phyloP scores from a whole-genome alignment of 2,113 vertebrate species.

The Carassius gibelio region DNA sequence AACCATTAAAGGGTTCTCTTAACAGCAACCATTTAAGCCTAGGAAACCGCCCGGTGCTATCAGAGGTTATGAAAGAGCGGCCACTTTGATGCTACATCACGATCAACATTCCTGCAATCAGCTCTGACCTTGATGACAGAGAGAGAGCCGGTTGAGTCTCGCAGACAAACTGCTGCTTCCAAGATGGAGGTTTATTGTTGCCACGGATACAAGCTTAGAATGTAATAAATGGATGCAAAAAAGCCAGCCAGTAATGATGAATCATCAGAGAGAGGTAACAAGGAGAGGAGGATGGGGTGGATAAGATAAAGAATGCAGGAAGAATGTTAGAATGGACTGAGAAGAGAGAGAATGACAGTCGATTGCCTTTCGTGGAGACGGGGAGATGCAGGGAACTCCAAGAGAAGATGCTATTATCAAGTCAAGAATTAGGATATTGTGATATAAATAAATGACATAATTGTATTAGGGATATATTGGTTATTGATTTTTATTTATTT shows the following conservation, averaged over 20 bases:
- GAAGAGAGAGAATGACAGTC: neutral
- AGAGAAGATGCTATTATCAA: neutral
- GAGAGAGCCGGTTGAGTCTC: neutral
- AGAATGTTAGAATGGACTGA: constrained; percentile 27
- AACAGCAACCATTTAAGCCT: constrained; percentile 10
- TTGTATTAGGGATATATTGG: neutral
- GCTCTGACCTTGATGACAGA: neutral
- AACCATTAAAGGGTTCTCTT: constrained; percentile 2
- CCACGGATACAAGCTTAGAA: constrained; percentile 39
- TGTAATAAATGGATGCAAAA: constrained; percentile 15
- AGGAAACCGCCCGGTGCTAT: neutral
- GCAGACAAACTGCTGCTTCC: constrained; percentile 2
- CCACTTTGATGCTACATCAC: neutral
- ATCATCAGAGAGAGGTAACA: constrained; percentile 30
- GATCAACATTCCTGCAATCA: constrained; percentile 32
- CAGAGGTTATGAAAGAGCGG: constrained; percentile 13
- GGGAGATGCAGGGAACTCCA: neutral
- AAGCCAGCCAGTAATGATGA: constrained; percentile 33
- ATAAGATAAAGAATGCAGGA: neutral
- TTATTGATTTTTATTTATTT: neutral
- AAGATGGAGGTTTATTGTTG: constrained; percentile 46
- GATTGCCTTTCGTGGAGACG: neutral
- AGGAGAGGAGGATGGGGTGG: neutral
- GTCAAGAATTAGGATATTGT: neutral
- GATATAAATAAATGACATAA: neutral